phyloP scores from a whole-genome alignment of 2,888 invertebrate species.

The Galerucella calmariensis region DNA sequence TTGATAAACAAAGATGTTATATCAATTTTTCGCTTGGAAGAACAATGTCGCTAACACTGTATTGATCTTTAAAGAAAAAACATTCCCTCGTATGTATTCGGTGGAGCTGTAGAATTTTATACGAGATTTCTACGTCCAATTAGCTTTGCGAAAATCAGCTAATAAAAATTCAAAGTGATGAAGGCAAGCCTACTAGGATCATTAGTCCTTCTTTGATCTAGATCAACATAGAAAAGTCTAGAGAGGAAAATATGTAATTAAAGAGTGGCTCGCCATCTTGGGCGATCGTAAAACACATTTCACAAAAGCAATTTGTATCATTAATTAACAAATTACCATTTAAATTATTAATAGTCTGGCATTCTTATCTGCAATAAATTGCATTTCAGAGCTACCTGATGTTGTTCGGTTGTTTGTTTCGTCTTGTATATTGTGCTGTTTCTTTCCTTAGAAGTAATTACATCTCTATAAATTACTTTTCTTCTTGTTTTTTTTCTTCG shows the following conservation, averaged over 20 bases:
- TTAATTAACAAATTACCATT: constrained; percentile 68
- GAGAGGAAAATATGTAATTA: constrained; percentile 53
- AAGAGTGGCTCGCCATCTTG: constrained; percentile 52
- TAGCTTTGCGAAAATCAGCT: constrained; percentile 53
- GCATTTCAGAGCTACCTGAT: constrained; percentile 53
- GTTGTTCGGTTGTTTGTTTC: constrained; percentile 47
- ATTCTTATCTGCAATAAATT: constrained; percentile 62
- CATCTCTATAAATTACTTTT: constrained; percentile 51
- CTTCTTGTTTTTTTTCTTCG: constrained; percentile 37
- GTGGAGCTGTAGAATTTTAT: constrained; percentile 40
- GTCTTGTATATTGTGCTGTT: constrained; percentile 43
- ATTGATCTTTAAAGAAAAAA: neutral
- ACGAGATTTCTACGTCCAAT: constrained; percentile 50
- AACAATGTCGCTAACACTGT: neutral
- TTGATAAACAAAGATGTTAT: no score
- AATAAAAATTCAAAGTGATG: constrained; percentile 56
- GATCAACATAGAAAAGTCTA: constrained; percentile 50
- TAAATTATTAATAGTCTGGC: constrained; percentile 66
- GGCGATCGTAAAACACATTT: constrained; percentile 63
- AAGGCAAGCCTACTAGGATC: constrained; percentile 45
- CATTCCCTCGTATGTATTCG: constrained; percentile 15
- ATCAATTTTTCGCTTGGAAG: no score
- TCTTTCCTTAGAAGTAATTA: constrained; percentile 53
- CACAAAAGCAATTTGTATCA: constrained; percentile 67
- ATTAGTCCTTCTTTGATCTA: constrained; percentile 54